phyloP scores from a whole-genome alignment of 1,140 invertebrate species.

The Mercenaria mercenaria region DNA sequence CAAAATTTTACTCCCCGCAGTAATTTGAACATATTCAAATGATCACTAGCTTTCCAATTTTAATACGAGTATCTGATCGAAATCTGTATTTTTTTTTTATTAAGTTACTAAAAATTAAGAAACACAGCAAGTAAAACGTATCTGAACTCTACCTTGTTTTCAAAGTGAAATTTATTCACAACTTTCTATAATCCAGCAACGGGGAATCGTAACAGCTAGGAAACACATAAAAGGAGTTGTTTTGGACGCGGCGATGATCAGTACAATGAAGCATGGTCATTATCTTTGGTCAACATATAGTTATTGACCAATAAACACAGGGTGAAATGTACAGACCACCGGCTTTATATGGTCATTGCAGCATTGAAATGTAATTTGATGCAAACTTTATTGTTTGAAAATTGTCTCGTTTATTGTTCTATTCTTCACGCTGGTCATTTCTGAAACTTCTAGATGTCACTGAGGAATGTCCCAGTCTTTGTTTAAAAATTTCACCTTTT shows the following conservation, averaged over 20 bases:
- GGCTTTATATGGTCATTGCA: neutral
- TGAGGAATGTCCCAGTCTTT: neutral
- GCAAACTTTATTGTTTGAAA: conserved; percentile 18
- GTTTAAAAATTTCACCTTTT: neutral
- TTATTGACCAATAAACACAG: conserved; percentile 32
- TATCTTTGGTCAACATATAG: conserved; percentile 4
- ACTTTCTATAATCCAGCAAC: no score
- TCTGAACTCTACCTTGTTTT: no score
- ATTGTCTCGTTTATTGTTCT: conserved; percentile 15
- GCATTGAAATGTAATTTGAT: conserved; percentile 17
- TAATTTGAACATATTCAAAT: no score
- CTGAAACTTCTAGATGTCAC: neutral
- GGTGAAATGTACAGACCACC: neutral
- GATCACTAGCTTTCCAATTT: no score
- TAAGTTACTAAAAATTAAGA: no score
- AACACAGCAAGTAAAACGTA: no score
- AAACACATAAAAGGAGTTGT: neutral
- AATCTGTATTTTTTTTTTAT: no score
- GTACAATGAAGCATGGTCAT: neutral
- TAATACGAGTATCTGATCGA: no score
- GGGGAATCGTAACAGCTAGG: neutral
- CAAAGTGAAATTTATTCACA: no score
- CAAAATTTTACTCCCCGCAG: neutral
- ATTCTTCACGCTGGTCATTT: neutral
- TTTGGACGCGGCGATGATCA: neutral